These are phyloP conservation scores for Gymnorhina tibicen DNA, from an alignment of 2,113 vertebrate genomes.

Conservation along the genomic window DNA sequence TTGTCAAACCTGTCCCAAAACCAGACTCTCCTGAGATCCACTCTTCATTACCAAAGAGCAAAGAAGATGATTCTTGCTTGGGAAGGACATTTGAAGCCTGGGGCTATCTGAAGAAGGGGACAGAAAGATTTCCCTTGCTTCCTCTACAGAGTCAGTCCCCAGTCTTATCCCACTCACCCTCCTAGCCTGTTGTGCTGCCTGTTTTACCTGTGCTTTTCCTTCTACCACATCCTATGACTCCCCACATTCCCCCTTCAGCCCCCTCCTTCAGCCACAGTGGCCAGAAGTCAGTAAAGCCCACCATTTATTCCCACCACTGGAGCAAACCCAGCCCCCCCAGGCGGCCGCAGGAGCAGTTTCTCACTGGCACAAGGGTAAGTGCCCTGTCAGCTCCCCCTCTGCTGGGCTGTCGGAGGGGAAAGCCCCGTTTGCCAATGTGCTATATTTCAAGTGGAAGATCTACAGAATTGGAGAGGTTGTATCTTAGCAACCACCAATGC, in stretches of 20 bases:
- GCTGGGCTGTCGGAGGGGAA: not conserved
- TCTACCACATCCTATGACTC: not conserved
- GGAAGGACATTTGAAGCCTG: not conserved
- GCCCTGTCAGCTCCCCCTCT: not conserved
- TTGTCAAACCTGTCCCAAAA: not conserved
- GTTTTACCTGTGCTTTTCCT: not conserved
- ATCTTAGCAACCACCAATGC: constrained; percentile 61
- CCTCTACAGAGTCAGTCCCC: accelerated
- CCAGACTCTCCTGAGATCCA: not conserved
- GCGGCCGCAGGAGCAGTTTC: not conserved
- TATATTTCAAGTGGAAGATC: not conserved
- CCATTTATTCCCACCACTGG: not conserved
- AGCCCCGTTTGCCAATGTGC: not conserved
- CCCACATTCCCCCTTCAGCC: not conserved
- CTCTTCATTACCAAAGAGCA: not conserved
- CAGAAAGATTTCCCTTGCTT: not conserved
- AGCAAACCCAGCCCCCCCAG: not conserved
- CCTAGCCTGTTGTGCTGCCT: not conserved
- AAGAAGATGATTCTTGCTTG: not conserved
- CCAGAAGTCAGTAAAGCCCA: not conserved
- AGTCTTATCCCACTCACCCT: not conserved
- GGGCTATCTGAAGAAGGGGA: not conserved
- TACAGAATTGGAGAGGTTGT: not conserved
- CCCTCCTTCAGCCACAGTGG: not conserved
- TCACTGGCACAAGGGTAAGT: accelerated